A percentile compares a stretch with the other conserved stretches of the same genome.
These are phyloP conservation scores for Pycnomerus fuliginosus DNA, from an alignment of 2,888 invertebrate genomes.

Conservation along the genomic window DNA sequence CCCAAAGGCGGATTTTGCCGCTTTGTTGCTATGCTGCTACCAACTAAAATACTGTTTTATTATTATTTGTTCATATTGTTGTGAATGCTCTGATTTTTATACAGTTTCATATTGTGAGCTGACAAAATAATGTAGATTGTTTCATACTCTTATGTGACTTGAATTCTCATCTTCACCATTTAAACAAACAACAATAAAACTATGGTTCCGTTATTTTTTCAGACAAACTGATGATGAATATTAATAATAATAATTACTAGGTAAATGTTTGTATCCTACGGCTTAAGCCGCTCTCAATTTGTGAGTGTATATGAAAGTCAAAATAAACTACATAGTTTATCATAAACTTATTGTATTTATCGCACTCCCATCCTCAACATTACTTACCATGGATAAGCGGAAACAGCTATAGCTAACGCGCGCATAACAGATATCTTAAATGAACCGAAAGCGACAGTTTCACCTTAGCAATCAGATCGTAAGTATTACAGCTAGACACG, in stretches of 20 bases:
- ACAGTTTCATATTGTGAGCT: constrained; percentile 28
- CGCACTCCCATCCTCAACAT: not conserved
- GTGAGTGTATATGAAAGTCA: constrained; percentile 58
- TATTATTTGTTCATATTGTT: constrained; percentile 31
- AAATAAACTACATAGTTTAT: constrained; percentile 57
- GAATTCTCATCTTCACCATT: constrained; percentile 9
- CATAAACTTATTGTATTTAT: constrained; percentile 39
- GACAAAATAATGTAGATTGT: constrained; percentile 29
- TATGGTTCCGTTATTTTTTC: constrained; percentile 47
- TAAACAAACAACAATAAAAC: constrained; percentile 34
- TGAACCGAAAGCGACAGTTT: not conserved
- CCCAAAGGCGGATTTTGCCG: constrained; percentile 9
- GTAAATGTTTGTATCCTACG: constrained; percentile 58
- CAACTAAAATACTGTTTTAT: constrained; percentile 20
- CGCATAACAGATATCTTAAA: too few species aligned
- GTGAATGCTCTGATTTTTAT: constrained; percentile 27
- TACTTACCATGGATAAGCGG: too few species aligned
- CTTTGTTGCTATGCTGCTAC: constrained; percentile 23
- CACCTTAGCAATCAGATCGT: constrained; percentile 9
- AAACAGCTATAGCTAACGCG: too few species aligned
- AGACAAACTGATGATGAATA: constrained; percentile 50
- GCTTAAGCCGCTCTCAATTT: constrained; percentile 56
- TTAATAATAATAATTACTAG: constrained; percentile 57
- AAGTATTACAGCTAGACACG: constrained; percentile 3
- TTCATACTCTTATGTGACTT: constrained; percentile 19